Evolutionary conservation across 2,113 vertebrate species (phyloP).

Genomic region (Elachura formosa): DNA sequence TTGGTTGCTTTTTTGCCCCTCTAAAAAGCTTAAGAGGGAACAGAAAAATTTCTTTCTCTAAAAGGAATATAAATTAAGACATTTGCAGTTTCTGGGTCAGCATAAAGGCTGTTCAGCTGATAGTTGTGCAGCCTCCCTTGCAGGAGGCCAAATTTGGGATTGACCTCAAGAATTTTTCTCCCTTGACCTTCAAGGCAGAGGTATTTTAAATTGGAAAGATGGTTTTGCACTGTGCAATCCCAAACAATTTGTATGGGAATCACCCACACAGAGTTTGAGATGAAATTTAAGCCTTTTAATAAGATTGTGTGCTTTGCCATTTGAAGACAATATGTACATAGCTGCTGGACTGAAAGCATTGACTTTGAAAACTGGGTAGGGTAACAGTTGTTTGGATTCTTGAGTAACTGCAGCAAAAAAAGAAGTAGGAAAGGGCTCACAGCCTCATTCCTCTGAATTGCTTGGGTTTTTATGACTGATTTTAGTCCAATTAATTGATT

Average conservation of each 20-base stretch:
- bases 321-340: background rate
- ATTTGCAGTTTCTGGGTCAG: constrained; percentile 64
- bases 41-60: constrained; percentile 56
- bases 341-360: background rate
- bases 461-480: background rate
- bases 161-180: constrained; percentile 30
- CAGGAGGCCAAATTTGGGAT: background rate
- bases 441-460: background rate
- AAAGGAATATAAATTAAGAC: constrained; percentile 60
- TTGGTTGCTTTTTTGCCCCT: background rate
- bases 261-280: background rate
- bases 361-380: background rate
- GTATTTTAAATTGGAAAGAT: background rate
- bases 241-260: background rate
- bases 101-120: constrained; percentile 45
- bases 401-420: background rate
- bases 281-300: background rate
- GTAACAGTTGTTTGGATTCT: background rate
- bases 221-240: background rate
- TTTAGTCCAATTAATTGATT: background rate
- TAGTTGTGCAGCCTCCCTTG: background rate
- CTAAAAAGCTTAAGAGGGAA: constrained; percentile 49
- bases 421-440: background rate
- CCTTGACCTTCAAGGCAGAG: background rate
- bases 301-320: background rate